Conservation (phyloP, 37 sponge, comb jelly and placozoan genomes). For the Beroe forskalii region DNA sequence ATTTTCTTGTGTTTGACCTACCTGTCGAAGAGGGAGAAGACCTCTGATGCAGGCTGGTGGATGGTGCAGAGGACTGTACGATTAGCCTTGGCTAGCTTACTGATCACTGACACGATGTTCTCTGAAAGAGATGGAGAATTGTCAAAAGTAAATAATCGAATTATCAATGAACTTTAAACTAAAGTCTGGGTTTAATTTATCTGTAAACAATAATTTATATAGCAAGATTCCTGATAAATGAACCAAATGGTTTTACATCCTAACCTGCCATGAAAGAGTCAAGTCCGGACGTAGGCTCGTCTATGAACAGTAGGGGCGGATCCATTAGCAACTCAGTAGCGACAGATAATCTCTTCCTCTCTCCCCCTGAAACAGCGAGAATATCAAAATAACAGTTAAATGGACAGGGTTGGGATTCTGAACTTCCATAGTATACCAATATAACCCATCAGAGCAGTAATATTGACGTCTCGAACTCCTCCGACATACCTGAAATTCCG, state of each 20-base stretch:
- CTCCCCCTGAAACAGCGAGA: slow-evolving; percentile 8
- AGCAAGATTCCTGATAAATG: too few species aligned
- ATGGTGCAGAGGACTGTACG: slow-evolving; percentile 72
- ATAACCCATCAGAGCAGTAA: too few species aligned
- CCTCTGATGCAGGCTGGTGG: slow-evolving; percentile 73
- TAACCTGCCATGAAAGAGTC: slow-evolving; percentile 72
- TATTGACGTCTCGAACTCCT: too few species aligned
- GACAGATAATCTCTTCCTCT: slow-evolving; percentile 49
- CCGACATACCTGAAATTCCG: slow-evolving; percentile 55
- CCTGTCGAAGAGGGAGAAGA: slow-evolving; percentile 69
- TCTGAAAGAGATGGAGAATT: slow-evolving; percentile 2
- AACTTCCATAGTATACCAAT: too few species aligned
- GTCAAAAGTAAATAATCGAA: too few species aligned
- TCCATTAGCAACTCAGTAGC: slow-evolving; percentile 66
- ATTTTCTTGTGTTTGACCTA: too few species aligned
- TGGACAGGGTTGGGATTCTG: too few species aligned
- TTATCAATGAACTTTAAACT: too few species aligned
- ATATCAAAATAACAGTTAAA: too few species aligned
- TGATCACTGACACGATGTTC: slow-evolving; percentile 65
- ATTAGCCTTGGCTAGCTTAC: slow-evolving; percentile 66
- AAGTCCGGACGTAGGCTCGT: slow-evolving; percentile 74
- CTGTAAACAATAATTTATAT: too few species aligned
- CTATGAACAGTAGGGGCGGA: slow-evolving; percentile 70
- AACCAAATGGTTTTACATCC: too few species aligned
- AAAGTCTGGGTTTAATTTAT: too few species aligned